Evolutionary conservation across 2,797 vertebrate genomes (phyloP).

Genomic region (Macropodus opercularis): DNA sequence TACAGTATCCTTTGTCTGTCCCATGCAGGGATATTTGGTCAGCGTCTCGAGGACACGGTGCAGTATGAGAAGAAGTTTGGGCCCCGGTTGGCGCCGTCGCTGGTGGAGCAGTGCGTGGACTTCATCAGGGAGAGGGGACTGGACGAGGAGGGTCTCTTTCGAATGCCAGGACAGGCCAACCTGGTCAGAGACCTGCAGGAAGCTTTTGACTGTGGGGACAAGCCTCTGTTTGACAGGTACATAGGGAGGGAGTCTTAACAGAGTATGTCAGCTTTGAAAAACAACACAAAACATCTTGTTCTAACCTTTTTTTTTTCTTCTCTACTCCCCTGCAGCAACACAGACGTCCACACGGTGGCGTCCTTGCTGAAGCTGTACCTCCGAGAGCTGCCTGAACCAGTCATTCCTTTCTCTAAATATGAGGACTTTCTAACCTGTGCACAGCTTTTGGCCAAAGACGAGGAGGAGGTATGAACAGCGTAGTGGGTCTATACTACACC

Average conservation of each 20-base stretch:
- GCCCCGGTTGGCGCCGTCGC: constrained; percentile 86
- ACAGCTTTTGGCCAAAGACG: constrained; percentile 93
- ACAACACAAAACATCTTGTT: background rate
- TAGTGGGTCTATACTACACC: background rate
- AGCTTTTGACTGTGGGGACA: constrained; percentile 96
- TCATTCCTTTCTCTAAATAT: constrained; percentile 94
- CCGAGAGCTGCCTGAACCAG: constrained; percentile 94
- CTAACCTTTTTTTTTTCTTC: background rate
- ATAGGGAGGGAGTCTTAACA: background rate
- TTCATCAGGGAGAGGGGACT: constrained; percentile 92
- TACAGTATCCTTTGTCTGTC: constrained; percentile 9
- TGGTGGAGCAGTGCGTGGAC: constrained; percentile 97
- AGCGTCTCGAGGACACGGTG: constrained; percentile 92
- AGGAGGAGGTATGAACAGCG: constrained; percentile 88
- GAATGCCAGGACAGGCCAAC: constrained; percentile 95
- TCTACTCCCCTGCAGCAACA: constrained; percentile 82
- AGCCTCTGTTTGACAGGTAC: constrained; percentile 95
- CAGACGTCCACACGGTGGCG: constrained; percentile 96
- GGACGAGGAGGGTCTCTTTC: constrained; percentile 93
- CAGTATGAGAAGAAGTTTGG: constrained; percentile 90
- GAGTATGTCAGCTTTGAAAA: too few relatives aligned
- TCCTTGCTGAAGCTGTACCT: constrained; percentile 96
- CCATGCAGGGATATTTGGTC: constrained; percentile 91
- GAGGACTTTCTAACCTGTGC: constrained; percentile 95
- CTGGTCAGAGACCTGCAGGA: constrained; percentile 96